phyloP scores from a whole-genome alignment of 2,797 vertebrate species.

The Lutjanus argentimaculatus region DNA sequence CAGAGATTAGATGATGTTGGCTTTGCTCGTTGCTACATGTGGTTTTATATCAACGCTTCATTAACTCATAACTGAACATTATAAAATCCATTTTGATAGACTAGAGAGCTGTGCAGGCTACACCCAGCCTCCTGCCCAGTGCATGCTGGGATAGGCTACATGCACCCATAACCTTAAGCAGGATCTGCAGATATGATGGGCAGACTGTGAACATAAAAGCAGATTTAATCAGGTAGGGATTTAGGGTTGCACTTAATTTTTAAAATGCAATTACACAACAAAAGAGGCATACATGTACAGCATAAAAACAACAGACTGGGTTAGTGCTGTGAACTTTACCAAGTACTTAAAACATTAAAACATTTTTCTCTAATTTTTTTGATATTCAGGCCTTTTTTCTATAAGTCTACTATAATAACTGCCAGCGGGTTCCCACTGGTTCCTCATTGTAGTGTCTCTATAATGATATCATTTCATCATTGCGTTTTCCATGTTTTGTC shows the following conservation, averaged over 20 bases:
- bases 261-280: slow-evolving; percentile 2
- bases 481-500: slow-evolving; percentile 14
- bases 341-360: slow-evolving; percentile 13
- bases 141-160: background rate
- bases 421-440: slow-evolving; percentile 28
- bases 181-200: background rate
- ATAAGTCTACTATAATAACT: background rate
- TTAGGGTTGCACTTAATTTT: background rate
- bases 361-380: background rate
- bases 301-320: background rate
- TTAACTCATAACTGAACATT: background rate
- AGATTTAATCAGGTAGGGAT: background rate
- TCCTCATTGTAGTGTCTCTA: background rate
- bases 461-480: slow-evolving; percentile 10
- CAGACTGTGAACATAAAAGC: slow-evolving; percentile 3
- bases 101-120: background rate
- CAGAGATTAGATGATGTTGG: background rate
- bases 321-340: background rate
- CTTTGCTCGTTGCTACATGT: background rate
- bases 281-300: background rate
- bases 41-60: background rate
- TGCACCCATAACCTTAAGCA: slow-evolving; percentile 8
- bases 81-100: background rate
- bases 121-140: background rate
- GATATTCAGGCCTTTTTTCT: background rate